Percentiles rank a stretch among this genome's conserved stretches.
phyloP scores from a whole-genome alignment of 2,888 invertebrate genomes.

The Hirudinaria manillensis region DNA sequence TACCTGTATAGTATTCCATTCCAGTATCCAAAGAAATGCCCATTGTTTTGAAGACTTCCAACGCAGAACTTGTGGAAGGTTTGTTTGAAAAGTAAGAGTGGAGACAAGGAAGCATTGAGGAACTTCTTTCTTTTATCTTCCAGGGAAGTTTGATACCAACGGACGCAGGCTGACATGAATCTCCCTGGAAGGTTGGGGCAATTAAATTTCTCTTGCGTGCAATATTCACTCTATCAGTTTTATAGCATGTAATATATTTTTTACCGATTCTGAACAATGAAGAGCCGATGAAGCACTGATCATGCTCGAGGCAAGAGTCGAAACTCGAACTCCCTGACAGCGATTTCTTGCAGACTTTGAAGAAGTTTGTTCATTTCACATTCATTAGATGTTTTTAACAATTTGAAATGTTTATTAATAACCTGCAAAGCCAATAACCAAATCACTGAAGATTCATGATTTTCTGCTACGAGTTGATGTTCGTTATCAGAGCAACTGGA shows the following conservation, averaged over 20 bases:
- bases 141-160: slow-evolving; percentile 2
- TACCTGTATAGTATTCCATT: slow-evolving; percentile 27
- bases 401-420: neutral
- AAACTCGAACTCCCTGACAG: neutral
- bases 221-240: too few species aligned
- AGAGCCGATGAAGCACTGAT: neutral
- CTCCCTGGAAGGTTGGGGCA: neutral
- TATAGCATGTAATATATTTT: neutral
- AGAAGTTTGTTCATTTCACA: neutral
- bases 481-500: slow-evolving; percentile 49
- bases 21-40: slow-evolving; percentile 31
- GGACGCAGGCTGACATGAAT: neutral
- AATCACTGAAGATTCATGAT: slow-evolving; percentile 57
- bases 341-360: slow-evolving; percentile 13
- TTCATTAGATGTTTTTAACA: neutral
- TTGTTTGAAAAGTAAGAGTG: neutral
- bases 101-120: slow-evolving; percentile 13
- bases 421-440: slow-evolving; percentile 57
- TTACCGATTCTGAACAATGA: neutral
- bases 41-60: slow-evolving; percentile 21
- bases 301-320: slow-evolving; percentile 15
- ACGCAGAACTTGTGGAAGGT: neutral
- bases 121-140: slow-evolving; percentile 7
- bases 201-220: neutral
- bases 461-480: slow-evolving; percentile 54